Percentiles rank a stretch among this genome's conserved stretches.
phyloP scores from a whole-genome alignment of 2,888 invertebrate species.

The Lochmaea crataegi region DNA sequence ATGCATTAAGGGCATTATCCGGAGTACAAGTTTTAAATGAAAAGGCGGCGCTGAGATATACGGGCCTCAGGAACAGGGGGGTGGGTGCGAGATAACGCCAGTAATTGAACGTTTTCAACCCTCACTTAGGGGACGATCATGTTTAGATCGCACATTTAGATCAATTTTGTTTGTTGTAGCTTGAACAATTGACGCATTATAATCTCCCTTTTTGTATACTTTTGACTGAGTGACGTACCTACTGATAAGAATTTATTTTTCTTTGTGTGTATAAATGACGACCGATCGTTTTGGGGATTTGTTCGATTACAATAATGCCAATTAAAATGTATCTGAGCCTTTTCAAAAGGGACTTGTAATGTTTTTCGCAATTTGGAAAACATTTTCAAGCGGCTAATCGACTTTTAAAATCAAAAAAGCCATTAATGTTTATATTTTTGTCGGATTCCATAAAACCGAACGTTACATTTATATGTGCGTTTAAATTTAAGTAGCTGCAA shows the following conservation, averaged over 20 bases:
- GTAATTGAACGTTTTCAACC: constrained; percentile 63
- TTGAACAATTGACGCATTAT: constrained; percentile 64
- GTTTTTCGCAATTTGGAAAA: constrained; percentile 27
- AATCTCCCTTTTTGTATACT: constrained; percentile 60
- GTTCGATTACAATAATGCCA: constrained; percentile 38
- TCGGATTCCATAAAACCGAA: neutral
- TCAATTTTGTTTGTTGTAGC: constrained; percentile 66
- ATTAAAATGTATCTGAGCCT: constrained; percentile 30
- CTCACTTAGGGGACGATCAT: constrained; percentile 61
- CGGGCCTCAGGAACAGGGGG: constrained; percentile 50
- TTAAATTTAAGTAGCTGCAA: no score
- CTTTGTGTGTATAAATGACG: constrained; percentile 55
- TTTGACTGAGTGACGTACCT: constrained; percentile 61
- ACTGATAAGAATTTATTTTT: constrained; percentile 59
- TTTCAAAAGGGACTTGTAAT: constrained; percentile 17
- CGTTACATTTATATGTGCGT: neutral
- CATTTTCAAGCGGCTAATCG: neutral
- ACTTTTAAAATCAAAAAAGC: neutral
- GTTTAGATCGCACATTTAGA: constrained; percentile 66
- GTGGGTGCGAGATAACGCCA: constrained; percentile 57
- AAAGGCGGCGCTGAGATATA: constrained; percentile 59
- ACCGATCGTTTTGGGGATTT: constrained; percentile 53
- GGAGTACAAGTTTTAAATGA: constrained; percentile 56
- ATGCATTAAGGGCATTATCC: constrained; percentile 54
- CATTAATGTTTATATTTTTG: neutral